Evolutionary conservation across 2,797 vertebrate genomes (phyloP).

Genomic region (Miichthys miiuy): DNA sequence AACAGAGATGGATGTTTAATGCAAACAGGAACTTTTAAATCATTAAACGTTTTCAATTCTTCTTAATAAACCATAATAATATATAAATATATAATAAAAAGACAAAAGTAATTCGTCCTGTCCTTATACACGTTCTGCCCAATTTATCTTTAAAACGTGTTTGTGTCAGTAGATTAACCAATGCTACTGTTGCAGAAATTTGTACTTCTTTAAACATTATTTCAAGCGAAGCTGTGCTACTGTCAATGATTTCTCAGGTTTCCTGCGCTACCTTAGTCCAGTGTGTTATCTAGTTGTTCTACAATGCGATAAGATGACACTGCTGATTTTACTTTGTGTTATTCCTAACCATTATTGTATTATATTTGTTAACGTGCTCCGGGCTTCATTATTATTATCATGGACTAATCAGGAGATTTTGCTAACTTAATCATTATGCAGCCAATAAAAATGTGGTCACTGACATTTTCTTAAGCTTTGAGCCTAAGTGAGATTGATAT

Average conservation of each 20-base stretch:
- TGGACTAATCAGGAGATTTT: background rate
- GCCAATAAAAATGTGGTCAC: background rate
- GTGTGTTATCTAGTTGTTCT: background rate
- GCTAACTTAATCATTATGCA: background rate
- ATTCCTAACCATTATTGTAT: background rate
- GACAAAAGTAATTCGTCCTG: background rate
- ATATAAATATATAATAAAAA: background rate
- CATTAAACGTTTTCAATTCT: background rate
- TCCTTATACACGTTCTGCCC: background rate
- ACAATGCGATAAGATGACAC: background rate
- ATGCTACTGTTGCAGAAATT: background rate
- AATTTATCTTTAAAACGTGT: background rate
- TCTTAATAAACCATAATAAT: background rate
- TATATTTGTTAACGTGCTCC: background rate
- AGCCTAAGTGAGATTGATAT: constrained; percentile 20
- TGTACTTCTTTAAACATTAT: background rate
- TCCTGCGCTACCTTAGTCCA: background rate
- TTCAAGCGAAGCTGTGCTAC: background rate
- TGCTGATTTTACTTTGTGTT: background rate
- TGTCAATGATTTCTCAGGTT: background rate
- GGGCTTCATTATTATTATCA: background rate
- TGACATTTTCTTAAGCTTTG: constrained; percentile 16
- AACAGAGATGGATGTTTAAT: background rate
- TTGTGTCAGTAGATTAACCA: background rate
- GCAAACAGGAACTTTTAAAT: background rate